Evolutionary conservation across 2,113 vertebrate genomes (phyloP), one percentile per base, ranked within the genome.

Genomic region (Shinisaurus crocodilurus): DNA sequence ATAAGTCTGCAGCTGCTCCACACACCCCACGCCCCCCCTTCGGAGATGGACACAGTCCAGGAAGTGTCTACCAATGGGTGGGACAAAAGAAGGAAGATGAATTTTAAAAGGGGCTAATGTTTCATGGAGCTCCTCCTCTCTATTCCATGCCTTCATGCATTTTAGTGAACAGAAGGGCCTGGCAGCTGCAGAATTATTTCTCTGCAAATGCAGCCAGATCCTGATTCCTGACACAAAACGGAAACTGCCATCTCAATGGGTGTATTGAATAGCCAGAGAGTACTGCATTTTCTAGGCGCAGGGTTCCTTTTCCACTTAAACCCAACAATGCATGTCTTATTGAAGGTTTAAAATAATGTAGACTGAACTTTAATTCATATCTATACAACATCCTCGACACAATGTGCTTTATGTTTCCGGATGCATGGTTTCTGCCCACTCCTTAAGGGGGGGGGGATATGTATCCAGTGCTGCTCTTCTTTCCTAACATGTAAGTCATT

Each of bases 21-120:
- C 92, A 92, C 85, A 3, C 40, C 67, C 48, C 45, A 91, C 91
- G 93, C 94, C 89, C 94, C 83, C 5, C 16, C 9, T 95, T 91
- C 93, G 95, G 92, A 94, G 91, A 92, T 93, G 94, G 93, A 95
- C 87, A 86, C 89, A 94, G 93, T 93, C 95, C 95, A 94, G 94
- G 93, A 95, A 95, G 92, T 94, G 76, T 91, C 90, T 93, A 90
- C 27, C 92, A 90, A 90, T 93, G 94, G 95, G 94, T 94, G 95
- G 95, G 95, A 94, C 92, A 89, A 95, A 95, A 95, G 95, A 85
- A 95, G 94, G 95, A 96, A 96, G 91, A 86, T 90, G 94, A 92
- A 92, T 92, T 95, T 92, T 82, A 85, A 87, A 95, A 40, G 88
- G 92, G 92, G 91, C 94, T 93, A 69, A 23, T 69, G 95, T 95